Evolutionary conservation across 2,797 vertebrate species (phyloP).

Genomic region (Poeciliopsis turneri): DNA sequence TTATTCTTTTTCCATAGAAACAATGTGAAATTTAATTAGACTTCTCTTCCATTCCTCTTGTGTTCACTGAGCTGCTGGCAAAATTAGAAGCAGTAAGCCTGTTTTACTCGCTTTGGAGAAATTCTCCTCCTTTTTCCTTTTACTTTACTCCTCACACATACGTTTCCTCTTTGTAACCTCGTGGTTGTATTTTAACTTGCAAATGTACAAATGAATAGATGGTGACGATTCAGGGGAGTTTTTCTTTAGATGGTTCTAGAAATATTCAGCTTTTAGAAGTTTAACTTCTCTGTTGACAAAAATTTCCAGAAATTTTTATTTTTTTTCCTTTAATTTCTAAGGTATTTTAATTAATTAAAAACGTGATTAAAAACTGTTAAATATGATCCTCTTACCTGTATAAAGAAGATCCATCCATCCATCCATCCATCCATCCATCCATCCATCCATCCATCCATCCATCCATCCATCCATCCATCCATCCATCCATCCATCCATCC

Average conservation of each 20-base stretch:
- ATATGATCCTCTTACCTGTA: not conserved
- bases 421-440: not conserved
- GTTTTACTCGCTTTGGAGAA: not conserved
- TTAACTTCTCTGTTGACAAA: not conserved
- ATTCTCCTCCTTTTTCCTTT: not conserved
- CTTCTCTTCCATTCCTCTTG: not conserved
- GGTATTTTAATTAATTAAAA: not conserved
- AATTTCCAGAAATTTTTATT: not conserved
- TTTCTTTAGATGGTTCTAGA: not conserved
- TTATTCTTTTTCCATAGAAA: not conserved
- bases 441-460: no score
- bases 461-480: not conserved
- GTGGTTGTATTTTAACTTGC: not conserved
- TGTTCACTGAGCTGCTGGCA: not conserved
- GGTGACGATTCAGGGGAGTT: not conserved
- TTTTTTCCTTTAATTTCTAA: not conserved
- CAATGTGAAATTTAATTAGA: constrained; percentile 6
- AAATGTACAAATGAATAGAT: constrained; percentile 1
- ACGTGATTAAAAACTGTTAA: not conserved
- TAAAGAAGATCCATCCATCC: not conserved
- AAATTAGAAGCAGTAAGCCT: not conserved
- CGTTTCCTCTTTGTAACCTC: not conserved
- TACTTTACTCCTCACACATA: not conserved
- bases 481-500: not conserved
- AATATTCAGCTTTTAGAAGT: not conserved